Evolutionary conservation across 2,113 vertebrate genomes (phyloP).

Genomic region (Peromyscus californicus): DNA sequence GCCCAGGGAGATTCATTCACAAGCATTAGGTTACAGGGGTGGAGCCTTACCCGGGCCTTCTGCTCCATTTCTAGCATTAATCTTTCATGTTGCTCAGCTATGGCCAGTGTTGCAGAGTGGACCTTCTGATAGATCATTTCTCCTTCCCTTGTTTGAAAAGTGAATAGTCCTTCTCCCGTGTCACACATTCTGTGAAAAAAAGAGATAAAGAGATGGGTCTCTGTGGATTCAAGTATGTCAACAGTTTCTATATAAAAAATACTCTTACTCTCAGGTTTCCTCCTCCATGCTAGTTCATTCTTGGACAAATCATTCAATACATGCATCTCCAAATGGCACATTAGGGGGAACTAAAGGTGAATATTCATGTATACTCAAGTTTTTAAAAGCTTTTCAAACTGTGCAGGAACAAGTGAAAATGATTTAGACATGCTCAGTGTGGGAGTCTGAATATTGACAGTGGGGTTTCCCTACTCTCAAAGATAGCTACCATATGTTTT

Average conservation of each 20-base stretch:
- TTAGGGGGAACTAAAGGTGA: neutral
- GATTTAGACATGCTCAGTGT: neutral
- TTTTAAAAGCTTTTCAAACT: neutral
- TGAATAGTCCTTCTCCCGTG: constrained; percentile 99
- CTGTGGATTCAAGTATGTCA: constrained; percentile 21
- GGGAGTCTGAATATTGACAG: neutral
- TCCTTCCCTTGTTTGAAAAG: constrained; percentile 99
- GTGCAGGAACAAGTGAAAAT: neutral
- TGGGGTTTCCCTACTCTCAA: neutral
- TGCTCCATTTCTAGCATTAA: constrained; percentile 99
- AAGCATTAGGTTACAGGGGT: constrained; percentile 59
- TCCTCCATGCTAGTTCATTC: neutral
- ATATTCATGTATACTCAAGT: neutral
- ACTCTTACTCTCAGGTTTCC: neutral
- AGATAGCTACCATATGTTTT: neutral
- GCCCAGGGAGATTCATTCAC: constrained; percentile 10
- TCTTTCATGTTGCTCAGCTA: constrained; percentile 98
- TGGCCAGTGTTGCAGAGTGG: constrained; percentile 98
- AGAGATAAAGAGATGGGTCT: constrained; percentile 65
- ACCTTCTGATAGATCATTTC: constrained; percentile 99
- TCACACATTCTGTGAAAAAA: constrained; percentile 96
- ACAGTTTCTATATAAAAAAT: neutral
- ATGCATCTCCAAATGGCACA: neutral
- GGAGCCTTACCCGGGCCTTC: constrained; percentile 94
- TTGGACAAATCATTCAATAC: neutral